A percentile compares a stretch with the other conserved stretches of the same genome.
phyloP scores from a whole-genome alignment of 2,113 vertebrate species.

The Pterocles orientalis region DNA sequence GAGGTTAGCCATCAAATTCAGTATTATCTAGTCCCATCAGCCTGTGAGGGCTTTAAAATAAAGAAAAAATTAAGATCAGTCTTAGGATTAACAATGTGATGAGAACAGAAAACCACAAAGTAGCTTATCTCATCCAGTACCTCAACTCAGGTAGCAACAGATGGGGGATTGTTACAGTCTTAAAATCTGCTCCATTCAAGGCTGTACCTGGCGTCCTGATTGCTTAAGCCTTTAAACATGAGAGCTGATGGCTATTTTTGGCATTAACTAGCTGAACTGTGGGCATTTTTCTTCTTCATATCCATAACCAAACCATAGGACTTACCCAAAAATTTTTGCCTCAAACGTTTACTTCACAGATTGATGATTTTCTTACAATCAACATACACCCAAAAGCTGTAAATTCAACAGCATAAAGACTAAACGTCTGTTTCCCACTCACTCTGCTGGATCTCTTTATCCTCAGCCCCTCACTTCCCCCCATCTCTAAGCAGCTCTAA shows the following conservation, averaged over 20 bases:
- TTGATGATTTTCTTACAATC: conserved; percentile 19
- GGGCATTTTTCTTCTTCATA: background rate
- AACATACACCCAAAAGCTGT: background rate
- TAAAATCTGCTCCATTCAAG: background rate
- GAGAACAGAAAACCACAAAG: conserved; percentile 5
- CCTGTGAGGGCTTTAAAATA: background rate
- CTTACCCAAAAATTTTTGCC: background rate
- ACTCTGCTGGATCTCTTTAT: background rate
- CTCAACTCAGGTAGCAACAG: conserved; percentile 34
- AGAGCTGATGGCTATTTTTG: conserved; percentile 10
- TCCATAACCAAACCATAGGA: background rate
- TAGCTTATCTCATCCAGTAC: conserved; percentile 2
- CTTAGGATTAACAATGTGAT: background rate
- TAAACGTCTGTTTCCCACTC: background rate
- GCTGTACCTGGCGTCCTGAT: background rate
- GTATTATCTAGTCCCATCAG: background rate
- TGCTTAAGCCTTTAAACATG: background rate
- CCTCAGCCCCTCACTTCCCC: conserved; percentile 34
- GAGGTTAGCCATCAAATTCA: background rate
- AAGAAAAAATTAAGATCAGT: background rate
- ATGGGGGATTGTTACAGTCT: background rate
- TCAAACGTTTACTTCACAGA: background rate
- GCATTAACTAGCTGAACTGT: background rate
- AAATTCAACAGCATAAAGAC: background rate
- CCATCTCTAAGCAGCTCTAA: conserved; percentile 50